Evolutionary conservation across 2,113 vertebrate genomes (phyloP).

Genomic region (Lophura nycthemera): DNA sequence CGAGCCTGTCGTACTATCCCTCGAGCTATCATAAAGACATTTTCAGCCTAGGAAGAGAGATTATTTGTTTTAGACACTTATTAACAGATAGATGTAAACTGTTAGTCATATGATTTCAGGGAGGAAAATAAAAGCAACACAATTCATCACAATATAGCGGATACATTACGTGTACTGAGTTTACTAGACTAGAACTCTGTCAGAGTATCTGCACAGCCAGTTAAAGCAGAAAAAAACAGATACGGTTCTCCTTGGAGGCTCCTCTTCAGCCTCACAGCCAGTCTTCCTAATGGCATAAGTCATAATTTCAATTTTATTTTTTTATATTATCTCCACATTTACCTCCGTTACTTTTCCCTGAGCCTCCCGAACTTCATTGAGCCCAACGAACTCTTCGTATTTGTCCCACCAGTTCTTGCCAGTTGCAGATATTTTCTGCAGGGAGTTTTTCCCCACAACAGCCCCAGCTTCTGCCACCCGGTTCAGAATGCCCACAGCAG

Average conservation of each 20-base stretch:
- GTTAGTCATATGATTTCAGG: not conserved
- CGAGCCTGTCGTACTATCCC: slow-evolving; percentile 91
- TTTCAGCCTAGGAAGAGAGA: slow-evolving; percentile 85
- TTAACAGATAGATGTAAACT: not conserved
- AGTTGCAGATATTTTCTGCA: slow-evolving; percentile 68
- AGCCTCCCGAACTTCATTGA: slow-evolving; percentile 90
- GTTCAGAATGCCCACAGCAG: slow-evolving; percentile 61
- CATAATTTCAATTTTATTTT: not conserved
- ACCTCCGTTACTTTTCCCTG: slow-evolving; percentile 94
- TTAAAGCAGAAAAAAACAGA: not conserved
- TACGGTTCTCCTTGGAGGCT: not conserved
- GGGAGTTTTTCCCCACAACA: slow-evolving; percentile 77
- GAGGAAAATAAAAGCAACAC: not conserved
- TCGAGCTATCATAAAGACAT: slow-evolving; percentile 93
- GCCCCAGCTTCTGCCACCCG: slow-evolving; percentile 78
- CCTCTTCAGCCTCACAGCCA: not conserved
- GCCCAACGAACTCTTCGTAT: slow-evolving; percentile 95
- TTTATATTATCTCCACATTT: slow-evolving; percentile 20
- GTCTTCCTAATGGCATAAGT: not conserved
- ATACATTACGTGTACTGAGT: not conserved
- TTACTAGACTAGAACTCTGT: not conserved
- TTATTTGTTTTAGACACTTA: slow-evolving; percentile 12
- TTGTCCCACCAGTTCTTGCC: slow-evolving; percentile 89
- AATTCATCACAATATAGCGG: not conserved
- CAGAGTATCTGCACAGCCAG: not conserved